Base-by-base conservation (phyloP, 1,140 invertebrate species). In the Rhynchophorus ferrugineus region DNA sequence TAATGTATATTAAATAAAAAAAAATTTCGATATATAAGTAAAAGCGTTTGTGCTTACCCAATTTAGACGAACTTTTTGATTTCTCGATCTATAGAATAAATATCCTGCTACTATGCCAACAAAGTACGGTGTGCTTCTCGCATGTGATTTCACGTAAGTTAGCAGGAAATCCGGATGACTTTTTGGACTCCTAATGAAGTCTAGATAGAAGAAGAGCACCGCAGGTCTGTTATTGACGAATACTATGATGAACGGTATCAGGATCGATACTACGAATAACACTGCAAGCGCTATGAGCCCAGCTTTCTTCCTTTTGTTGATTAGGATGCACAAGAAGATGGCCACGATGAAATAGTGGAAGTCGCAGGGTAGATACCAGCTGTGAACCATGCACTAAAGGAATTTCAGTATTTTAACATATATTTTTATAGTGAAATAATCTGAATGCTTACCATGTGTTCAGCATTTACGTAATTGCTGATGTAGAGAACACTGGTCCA, bases 281-380 rank as follows among this genome's bases (percentile, higher is more conserved):
- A 66, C 13, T 6, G 37, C 45, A 8, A 66, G 41, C 0, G 55
- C 7, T n/a, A 2, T 24, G 36, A 47, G 58, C 58, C 51, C 67
- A 29, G 48, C 42, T 62, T 54, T 58, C 33, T 61, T 61, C 13
- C 63, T 61, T 51, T 62, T 66, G 22, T 66, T 70, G 21, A 81
- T 69, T 7, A 80, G 56, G 24, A 74, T 71, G 38, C 75, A 72
- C 14, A 83, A 61, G 1, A 83, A 54, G 2, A 83, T 69, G 0
- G 80, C 75, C 0, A 83, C 59, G 16, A 83, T 67, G 64, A 83
- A 85, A 62, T 82, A 83, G 64, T 87, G 84, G 67, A 85, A 83
- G 63, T 89, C 86, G 53, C 82, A 82, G 0, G 85, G 80, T 33
- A 89, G 71, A 65, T 85, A 89, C 86, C 85, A 89, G 0, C 81